Evolutionary conservation across 2,888 invertebrate genomes (phyloP).

Genomic region (Caenorhabditis sinica): DNA sequence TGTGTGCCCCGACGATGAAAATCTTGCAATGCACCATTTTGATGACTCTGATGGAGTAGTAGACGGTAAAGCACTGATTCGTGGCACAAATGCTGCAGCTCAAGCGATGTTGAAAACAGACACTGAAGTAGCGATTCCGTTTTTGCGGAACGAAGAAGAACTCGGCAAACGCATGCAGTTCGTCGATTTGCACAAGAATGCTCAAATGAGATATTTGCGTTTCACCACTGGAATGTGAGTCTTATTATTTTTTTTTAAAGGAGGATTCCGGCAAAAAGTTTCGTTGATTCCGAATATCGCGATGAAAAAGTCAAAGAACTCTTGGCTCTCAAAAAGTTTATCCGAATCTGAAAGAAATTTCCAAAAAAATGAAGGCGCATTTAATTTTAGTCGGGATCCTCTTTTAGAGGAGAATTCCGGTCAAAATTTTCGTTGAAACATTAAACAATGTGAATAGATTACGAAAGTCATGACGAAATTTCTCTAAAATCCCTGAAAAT

Average conservation of each 20-base stretch:
- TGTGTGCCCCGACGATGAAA: neutral
- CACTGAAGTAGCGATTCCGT: slow-evolving; percentile 28
- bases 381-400: too few species aligned
- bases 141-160: slow-evolving; percentile 12
- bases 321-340: too few species aligned
- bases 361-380: too few species aligned
- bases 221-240: slow-evolving; percentile 11
- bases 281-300: too few species aligned
- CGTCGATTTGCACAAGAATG: slow-evolving; percentile 38
- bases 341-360: too few species aligned
- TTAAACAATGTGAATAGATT: too few species aligned
- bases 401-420: too few species aligned
- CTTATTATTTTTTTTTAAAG: neutral
- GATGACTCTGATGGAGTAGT: slow-evolving; percentile 15
- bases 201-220: slow-evolving; percentile 38
- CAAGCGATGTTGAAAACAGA: neutral
- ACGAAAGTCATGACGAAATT: too few species aligned
- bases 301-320: too few species aligned
- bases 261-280: neutral
- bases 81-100: slow-evolving; percentile 43
- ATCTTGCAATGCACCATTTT: slow-evolving; percentile 37
- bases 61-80: slow-evolving; percentile 28
- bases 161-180: slow-evolving; percentile 7
- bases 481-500: too few species aligned
- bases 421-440: too few species aligned